phyloP scores from a whole-genome alignment of 2,888 invertebrate species.

The Sisyra nigra region DNA sequence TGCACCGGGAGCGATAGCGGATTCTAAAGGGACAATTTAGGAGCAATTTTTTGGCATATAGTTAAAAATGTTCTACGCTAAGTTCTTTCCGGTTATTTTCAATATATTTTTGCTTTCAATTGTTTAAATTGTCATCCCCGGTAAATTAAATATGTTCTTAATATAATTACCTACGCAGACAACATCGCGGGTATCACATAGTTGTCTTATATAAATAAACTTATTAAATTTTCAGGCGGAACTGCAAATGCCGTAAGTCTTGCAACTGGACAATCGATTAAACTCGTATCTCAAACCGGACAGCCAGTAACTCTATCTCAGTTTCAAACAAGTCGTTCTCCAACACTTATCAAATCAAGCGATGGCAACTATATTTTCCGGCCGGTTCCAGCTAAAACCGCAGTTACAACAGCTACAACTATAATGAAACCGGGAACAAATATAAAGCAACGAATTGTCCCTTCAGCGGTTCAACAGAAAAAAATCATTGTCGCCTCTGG shows the following conservation, averaged over 20 bases:
- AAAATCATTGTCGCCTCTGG: background rate
- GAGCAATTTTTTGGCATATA: no score
- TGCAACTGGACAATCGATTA: constrained; percentile 22
- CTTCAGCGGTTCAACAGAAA: constrained; percentile 10
- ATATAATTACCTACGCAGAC: no score
- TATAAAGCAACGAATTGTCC: constrained; percentile 9
- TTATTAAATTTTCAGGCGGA: constrained; percentile 12
- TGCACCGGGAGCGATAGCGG: no score
- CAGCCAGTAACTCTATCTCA: constrained; percentile 25
- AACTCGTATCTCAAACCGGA: constrained; percentile 24
- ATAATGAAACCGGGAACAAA: constrained; percentile 23
- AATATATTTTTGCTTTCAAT: no score
- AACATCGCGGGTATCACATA: no score
- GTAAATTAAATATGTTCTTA: no score
- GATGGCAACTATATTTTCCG: constrained; percentile 18
- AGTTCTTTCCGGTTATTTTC: no score
- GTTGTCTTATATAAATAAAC: background rate
- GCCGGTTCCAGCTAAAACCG: constrained; percentile 15
- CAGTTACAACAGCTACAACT: constrained; percentile 20
- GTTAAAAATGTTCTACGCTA: no score
- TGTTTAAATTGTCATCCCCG: no score
- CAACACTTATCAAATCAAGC: constrained; percentile 21
- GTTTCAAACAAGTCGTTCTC: constrained; percentile 20
- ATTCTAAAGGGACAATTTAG: no score
- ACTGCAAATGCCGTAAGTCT: constrained; percentile 12